Base-by-base conservation (phyloP, 2,113 vertebrate species). In the Poeciliopsis retropinna region DNA sequence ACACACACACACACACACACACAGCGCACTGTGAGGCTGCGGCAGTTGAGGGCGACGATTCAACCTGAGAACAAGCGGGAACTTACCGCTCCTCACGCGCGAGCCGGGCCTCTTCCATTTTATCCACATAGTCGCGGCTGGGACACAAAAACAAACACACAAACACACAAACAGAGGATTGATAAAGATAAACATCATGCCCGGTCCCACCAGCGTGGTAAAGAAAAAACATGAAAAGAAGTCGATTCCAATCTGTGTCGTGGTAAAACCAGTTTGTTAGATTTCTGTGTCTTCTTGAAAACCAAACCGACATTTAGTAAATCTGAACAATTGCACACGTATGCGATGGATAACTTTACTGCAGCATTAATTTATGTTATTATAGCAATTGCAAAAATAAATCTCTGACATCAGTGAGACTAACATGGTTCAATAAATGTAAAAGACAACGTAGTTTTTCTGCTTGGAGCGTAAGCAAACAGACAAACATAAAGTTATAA, bases 81-180 rank as follows among this genome's bases (percentile, higher is more conserved):
- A 81, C 86, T 92, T 85, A 99, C 98, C 98, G 97, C 91, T 98
- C 96, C 93, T 97, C 97, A 86, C 97, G 95, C 63, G 97, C 97
- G 83, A 95, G 95, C 85, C 96, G 94, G 82, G 96, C 95, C 70
- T 97, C 97, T 87, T 99, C 97, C 96, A 97, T 97, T 92, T 98
- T 98, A 90, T 96, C 96, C 94, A 96, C 95, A 93, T 97, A 97
- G 81, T 95, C 96, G 0, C 95, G 96, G 91, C 97, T 99, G 86
- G 83, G 70, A 85, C 44, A 80, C 15, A 87, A 54, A 91, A 65
- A 86, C 60, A 87, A 64, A 84, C 51, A 84, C 34, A 34, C 10
- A 37, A 11, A 87, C 60, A 91, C 67, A 86, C 54, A 87, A 69
- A 84, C 51, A 84, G 51, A 68, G 5, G n/a, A 30, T 29, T 83